Conservation (phyloP, 2,797 vertebrate genomes). For the Orestias chungarensis region DNA sequence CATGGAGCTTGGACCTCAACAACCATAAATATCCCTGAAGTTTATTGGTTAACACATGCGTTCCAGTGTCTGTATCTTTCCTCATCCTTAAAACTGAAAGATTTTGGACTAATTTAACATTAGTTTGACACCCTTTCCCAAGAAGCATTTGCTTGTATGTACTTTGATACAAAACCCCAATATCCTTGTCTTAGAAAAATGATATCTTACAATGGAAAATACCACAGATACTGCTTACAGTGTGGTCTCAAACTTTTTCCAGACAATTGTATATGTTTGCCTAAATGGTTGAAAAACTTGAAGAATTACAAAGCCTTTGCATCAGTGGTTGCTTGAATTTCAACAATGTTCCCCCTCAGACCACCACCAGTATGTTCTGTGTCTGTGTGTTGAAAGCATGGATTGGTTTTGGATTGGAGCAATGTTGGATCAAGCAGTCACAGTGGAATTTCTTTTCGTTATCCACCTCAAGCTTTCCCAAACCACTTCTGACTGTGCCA, state of each 20-base stretch:
- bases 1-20: constrained; percentile 18
- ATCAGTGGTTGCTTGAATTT: constrained; percentile 56
- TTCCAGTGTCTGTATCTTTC: not conserved
- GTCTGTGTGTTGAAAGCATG: constrained; percentile 59
- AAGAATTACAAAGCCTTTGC: constrained; percentile 55
- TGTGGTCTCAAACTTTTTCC: constrained; percentile 24
- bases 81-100: not conserved
- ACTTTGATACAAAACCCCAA: not conserved
- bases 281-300: constrained; percentile 44
- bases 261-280: constrained; percentile 35
- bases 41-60: constrained; percentile 8
- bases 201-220: not conserved
- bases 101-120: not conserved
- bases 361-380: constrained; percentile 59
- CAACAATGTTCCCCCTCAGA: constrained; percentile 68
- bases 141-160: not conserved
- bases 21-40: constrained; percentile 11
- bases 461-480: constrained; percentile 54
- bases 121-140: not conserved
- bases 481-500: constrained; percentile 42
- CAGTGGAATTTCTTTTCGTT: constrained; percentile 54
- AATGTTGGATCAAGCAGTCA: constrained; percentile 57
- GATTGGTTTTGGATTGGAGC: constrained; percentile 43
- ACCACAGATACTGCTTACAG: constrained; percentile 4
- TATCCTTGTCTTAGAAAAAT: not conserved